phyloP scores from a whole-genome alignment of 2,888 invertebrate genomes.

The Norana najaformis region DNA sequence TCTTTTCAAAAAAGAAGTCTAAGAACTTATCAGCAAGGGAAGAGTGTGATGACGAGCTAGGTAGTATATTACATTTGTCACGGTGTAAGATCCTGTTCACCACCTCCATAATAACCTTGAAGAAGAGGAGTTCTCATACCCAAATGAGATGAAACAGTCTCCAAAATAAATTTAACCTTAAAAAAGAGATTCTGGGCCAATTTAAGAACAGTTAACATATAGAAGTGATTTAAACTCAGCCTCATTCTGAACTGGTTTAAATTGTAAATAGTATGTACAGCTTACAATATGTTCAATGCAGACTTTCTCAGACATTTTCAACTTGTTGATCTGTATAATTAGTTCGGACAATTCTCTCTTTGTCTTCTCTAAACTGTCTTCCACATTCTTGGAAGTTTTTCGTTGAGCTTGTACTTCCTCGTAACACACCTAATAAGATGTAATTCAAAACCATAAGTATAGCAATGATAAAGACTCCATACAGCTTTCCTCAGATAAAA shows the following conservation, averaged over 20 bases:
- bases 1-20: no score
- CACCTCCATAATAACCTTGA: no score
- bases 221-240: not conserved
- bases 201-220: no score
- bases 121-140: no score
- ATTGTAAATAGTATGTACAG: not conserved
- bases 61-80: no score
- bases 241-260: not conserved
- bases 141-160: no score
- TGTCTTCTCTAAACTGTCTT: not conserved
- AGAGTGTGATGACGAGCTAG: no score
- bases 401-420: not conserved
- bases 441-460: not conserved
- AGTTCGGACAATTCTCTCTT: not conserved
- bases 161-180: no score
- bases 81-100: no score
- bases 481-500: no score
- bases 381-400: not conserved
- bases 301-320: not conserved
- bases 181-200: no score
- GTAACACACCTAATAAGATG: not conserved
- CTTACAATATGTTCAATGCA: not conserved
- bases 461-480: not conserved
- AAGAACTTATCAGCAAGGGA: no score
- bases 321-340: not conserved